Base-by-base conservation (phyloP, 2,888 invertebrate genomes). In the Nymphalis c-album region DNA sequence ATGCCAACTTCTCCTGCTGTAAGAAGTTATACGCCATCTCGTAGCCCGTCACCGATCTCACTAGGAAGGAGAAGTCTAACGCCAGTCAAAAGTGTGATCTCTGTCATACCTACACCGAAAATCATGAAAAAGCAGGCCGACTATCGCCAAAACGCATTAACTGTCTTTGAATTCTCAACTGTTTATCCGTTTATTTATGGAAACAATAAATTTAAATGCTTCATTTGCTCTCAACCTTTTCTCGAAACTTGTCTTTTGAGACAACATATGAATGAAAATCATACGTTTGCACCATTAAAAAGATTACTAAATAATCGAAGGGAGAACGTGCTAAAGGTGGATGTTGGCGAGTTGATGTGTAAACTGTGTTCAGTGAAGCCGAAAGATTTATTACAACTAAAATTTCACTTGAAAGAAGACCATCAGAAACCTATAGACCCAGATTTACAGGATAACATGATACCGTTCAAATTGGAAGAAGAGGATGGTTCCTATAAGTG, bases 161-260 rank as follows among this genome's bases (percentile, higher is more conserved):
- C 85, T 0, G 79, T 91, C 1, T 91, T 92, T 64, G 92, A 92
- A 75, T 86, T 84, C 68, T 88, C 91, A 20, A 87, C 89, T 0
- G 90, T 87, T 0, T 91, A 91, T 67, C 92, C 92, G 0, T 92
- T 92, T 61, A 77, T 91, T 40, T 91, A 90, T 61, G 87, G 91
- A 0, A 91, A 89, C 71, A 91, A 91, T 69, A 91, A 89, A 59
- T 91, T 90, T 64, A 91, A 91, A 79, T 92, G 92, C 70, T 91
- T 91, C 72, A 80, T 92, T 4, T 92, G 92, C 70, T 83, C 90
- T 0, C 85, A 88, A 74, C 86, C 88, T 1, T 91, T 87, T 74
- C 74, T 91, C 26, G 91, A 91, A 68, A 80, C 86, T 1, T 73
- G 80, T 6, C 67, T 84, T 4, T 72, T 92, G 16, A 86, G 88